phyloP scores from a whole-genome alignment of 30 jellyfish, hydroid and myxozoan genomes.

The Aurelia aurita complex sp. Pacific region DNA sequence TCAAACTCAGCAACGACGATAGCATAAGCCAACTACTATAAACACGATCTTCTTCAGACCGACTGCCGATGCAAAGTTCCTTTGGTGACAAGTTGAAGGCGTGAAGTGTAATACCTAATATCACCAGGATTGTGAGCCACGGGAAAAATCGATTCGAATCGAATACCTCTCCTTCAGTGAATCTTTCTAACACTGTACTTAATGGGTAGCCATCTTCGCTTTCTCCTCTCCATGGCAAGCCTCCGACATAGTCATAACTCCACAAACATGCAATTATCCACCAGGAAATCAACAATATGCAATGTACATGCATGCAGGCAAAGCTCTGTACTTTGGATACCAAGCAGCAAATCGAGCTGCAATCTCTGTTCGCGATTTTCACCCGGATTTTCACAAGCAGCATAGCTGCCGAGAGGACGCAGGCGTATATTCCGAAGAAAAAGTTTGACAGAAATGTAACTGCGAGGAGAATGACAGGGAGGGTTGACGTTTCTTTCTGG shows the following conservation, averaged over 20 bases:
- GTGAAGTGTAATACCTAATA: conserved; percentile 49
- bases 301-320: conserved; percentile 1
- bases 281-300: conserved; percentile 70
- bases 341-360: neutral
- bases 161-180: conserved; percentile 77
- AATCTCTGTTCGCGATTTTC: neutral
- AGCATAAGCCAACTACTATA: conserved; percentile 52
- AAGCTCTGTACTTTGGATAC: conserved; percentile 6
- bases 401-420: conserved; percentile 54
- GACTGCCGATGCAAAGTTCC: neutral
- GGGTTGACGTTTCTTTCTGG: neutral
- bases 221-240: conserved; percentile 78
- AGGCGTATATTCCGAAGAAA: conserved; percentile 68
- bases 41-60: neutral
- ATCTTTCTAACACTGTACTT: conserved; percentile 14
- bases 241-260: conserved; percentile 67
- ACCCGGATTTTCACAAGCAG: conserved; percentile 13
- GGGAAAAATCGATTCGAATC: conserved; percentile 63
- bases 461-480: conserved; percentile 41
- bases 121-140: conserved; percentile 78
- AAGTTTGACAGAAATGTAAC: conserved; percentile 62
- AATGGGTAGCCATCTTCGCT: conserved; percentile 68
- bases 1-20: conserved; percentile 30
- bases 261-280: conserved; percentile 76
- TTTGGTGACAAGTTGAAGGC: conserved; percentile 14